Evolutionary conservation across 2,888 invertebrate species (phyloP).

Genomic region (Mantis religiosa): DNA sequence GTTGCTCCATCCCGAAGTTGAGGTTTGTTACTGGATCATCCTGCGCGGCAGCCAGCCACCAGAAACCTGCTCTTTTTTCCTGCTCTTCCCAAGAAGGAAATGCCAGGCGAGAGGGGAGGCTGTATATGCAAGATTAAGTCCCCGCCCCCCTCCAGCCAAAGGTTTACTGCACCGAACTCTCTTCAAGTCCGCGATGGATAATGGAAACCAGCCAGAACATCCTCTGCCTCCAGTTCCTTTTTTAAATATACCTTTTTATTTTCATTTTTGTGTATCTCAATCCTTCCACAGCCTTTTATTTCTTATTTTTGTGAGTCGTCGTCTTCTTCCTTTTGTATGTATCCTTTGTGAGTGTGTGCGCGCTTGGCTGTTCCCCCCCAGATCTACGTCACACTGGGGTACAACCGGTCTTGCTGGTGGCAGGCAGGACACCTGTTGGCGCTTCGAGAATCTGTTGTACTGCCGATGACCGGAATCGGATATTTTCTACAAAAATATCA

Average conservation of each 20-base stretch:
- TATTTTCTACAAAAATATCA: too few species aligned
- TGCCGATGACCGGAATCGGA: neutral
- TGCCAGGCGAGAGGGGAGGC: neutral
- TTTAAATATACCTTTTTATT: slow-evolving; percentile 13
- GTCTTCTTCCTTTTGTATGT: neutral
- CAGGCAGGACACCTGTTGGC: neutral
- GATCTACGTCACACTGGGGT: neutral
- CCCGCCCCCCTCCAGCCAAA: neutral
- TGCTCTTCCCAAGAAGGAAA: slow-evolving; percentile 12
- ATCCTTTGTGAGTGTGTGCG: neutral
- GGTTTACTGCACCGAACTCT: neutral
- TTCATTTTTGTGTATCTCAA: neutral
- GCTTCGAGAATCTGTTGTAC: neutral
- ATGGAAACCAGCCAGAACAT: neutral
- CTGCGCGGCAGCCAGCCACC: neutral
- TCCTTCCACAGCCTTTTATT: neutral
- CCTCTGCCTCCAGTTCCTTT: slow-evolving; percentile 9
- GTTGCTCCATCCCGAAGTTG: neutral
- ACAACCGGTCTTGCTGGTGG: neutral
- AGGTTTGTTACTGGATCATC: neutral
- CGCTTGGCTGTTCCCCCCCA: neutral
- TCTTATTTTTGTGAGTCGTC: neutral
- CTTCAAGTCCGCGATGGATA: neutral
- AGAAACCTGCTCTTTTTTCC: neutral
- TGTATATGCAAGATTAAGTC: neutral